Base-by-base conservation (phyloP, 1,140 invertebrate species). In the Adoxophyes honmai region DNA sequence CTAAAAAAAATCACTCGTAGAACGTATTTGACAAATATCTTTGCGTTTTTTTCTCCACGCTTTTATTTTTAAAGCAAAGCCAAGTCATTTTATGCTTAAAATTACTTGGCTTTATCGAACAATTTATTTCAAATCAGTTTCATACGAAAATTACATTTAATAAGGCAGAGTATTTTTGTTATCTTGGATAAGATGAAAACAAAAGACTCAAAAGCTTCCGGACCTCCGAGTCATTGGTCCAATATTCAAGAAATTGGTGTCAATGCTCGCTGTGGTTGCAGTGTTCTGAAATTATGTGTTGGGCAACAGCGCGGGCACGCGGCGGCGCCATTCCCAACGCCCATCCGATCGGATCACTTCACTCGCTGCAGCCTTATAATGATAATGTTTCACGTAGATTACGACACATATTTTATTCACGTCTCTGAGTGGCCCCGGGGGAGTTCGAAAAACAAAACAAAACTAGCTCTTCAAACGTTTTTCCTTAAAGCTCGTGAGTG, bases 211-310 rank as follows among this genome's bases (percentile, higher is more conserved):
- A 53, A 37, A 42, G 13, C 38, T 56, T 62, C 52, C 52, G 51
- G 60, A 69, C 73, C 70, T 75, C 65, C 58, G 65, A 69, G 66
- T 63, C 75, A 66, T 76, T 69, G 73, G 21, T 75, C 73, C 73
- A 77, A 67, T 78, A 70, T 74, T 67, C 70, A 67, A 74, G 63
- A 81, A 77, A 85, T 86, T 73, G 81, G 81, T 88, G 85, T 88
- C 85, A 88, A 86, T 81, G 85, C 65, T 86, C 82, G 80, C 82
- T 85, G 82, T 81, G 81, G 81, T 86, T 86, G 81, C 82, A 85
- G 63, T 83, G 79, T 78, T 85, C 85, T 81, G 71, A 88, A 86
- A 86, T 82, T 74, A 77, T 74, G 73, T 83, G 78, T 86, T 85
- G 75, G 64, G 81, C 74, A 85, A 88, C 65, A 66, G 62, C 44